A percentile compares a stretch with the other conserved stretches of the same genome.
These are phyloP conservation scores for Acronicta aceris DNA, from an alignment of 2,888 invertebrate genomes.

Conservation along the genomic window DNA sequence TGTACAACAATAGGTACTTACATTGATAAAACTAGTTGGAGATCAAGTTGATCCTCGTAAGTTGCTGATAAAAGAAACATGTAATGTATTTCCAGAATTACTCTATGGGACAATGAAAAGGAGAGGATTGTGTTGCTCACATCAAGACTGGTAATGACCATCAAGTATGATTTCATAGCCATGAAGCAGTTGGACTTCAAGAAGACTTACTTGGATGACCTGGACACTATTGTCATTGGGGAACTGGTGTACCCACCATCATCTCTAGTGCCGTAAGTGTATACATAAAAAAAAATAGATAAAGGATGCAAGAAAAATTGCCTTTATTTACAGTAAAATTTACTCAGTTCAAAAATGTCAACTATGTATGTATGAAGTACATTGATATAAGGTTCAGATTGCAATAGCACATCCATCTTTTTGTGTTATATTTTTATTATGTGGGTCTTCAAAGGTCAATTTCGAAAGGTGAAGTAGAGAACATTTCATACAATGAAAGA, in stretches of 20 bases:
- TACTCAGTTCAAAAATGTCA: too few relatives aligned
- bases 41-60: too few relatives aligned
- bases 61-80: background rate
- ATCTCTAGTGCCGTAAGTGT: slow-evolving; percentile 95
- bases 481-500: too few relatives aligned
- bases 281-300: background rate
- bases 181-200: slow-evolving; percentile 92
- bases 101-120: slow-evolving; percentile 96
- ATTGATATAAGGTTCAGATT: too few relatives aligned
- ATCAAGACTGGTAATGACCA: slow-evolving; percentile 92
- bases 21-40: too few relatives aligned
- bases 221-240: slow-evolving; percentile 93
- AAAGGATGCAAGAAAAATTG: background rate
- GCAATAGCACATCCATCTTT: too few relatives aligned
- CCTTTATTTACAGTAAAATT: too few relatives aligned
- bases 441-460: too few relatives aligned
- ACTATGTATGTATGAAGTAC: too few relatives aligned
- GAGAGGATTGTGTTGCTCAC: slow-evolving; percentile 94
- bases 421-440: too few relatives aligned
- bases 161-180: slow-evolving; percentile 96
- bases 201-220: slow-evolving; percentile 91
- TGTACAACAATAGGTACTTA: too few relatives aligned
- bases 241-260: slow-evolving; percentile 94
- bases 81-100: slow-evolving; percentile 90
- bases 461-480: too few relatives aligned